Evolutionary conservation across 2,113 vertebrate species (phyloP).

Genomic region (Solenodon paradoxus): DNA sequence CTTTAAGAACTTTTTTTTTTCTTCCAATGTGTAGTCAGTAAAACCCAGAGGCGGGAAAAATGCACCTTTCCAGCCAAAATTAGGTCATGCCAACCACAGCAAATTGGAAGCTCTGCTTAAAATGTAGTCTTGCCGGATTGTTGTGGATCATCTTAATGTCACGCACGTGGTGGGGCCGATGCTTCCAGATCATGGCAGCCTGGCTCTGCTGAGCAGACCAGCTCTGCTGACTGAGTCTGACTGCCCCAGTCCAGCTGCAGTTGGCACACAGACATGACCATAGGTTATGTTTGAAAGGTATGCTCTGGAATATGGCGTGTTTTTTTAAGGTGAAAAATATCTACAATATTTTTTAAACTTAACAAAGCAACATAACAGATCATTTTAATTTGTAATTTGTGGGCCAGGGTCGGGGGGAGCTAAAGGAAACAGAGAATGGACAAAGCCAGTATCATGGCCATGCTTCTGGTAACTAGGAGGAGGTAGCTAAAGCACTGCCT

Average conservation of each 20-base stretch:
- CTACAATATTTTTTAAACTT: not conserved
- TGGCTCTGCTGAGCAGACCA: not conserved
- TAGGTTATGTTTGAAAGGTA: not conserved
- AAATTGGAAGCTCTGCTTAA: constrained; percentile 65
- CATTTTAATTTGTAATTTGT: constrained; percentile 33
- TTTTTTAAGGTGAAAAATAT: not conserved
- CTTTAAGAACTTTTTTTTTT: constrained; percentile 56
- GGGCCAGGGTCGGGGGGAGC: not conserved
- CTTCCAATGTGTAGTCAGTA: constrained; percentile 46
- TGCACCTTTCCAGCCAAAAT: constrained; percentile 69
- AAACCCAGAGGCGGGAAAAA: constrained; percentile 44
- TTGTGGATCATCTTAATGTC: constrained; percentile 53
- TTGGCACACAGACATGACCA: not conserved
- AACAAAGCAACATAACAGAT: not conserved
- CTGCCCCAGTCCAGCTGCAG: not conserved
- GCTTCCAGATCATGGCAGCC: not conserved
- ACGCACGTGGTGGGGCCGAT: not conserved
- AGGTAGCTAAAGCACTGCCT: not conserved
- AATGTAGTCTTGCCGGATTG: constrained; percentile 47
- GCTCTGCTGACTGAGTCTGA: not conserved
- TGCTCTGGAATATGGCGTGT: not conserved
- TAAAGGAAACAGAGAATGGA: not conserved
- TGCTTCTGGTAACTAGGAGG: not conserved
- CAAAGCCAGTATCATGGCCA: not conserved
- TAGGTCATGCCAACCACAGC: constrained; percentile 70